Base-by-base conservation (phyloP, 2,797 vertebrate genomes). In the Ctenopoma kingsleyae region DNA sequence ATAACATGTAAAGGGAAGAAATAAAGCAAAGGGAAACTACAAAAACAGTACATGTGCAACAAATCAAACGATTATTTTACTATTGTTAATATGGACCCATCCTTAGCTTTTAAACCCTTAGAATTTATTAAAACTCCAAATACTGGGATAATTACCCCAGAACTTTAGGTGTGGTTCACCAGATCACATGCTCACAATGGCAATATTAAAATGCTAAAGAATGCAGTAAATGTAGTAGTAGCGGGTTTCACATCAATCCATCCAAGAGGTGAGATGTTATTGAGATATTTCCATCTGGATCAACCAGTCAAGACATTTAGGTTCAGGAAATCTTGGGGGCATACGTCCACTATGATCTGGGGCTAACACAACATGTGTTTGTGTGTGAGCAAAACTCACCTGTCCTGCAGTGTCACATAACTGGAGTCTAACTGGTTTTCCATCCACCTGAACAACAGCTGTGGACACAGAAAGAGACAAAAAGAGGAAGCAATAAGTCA, bases 361-460 rank as follows among this genome's bases (percentile, higher is more conserved):
- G 36, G 19, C 20, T 22, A 15, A 59, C 16, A 41, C 11, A 44
- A 1, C 3, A 4, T 32, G 43, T 36, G 56, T 56, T 22, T 57
- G 69, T 66, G 58, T 38, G 44, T 55, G 3, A 68, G 6, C 12
- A 55, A 12, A 27, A 73, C 92, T 94, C 92, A 96, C 95, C 94
- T 96, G 95, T 86, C 95, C 95, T 8, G 95, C 95, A 1, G 95
- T 96, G 90, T 96, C 95, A 65, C 95, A 96, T 46, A 96, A 84
- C 87, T 96, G 95, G 38, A 96, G 90, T 81, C 95, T 89, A 5
- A 96, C 93, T 0, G 95, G 95, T 74, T 84, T 93, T 53, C 95
- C 95, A 16, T 95, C 95, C 72, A 96, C 95, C 76, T 96, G 94
- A 68, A 96, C 95, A 43, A 95, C 93, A 61, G 95, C 95, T 96